Evolutionary conservation across 2,888 invertebrate genomes (phyloP), one percentile per base, ranked within the genome.

Genomic region (Boloria selene): DNA sequence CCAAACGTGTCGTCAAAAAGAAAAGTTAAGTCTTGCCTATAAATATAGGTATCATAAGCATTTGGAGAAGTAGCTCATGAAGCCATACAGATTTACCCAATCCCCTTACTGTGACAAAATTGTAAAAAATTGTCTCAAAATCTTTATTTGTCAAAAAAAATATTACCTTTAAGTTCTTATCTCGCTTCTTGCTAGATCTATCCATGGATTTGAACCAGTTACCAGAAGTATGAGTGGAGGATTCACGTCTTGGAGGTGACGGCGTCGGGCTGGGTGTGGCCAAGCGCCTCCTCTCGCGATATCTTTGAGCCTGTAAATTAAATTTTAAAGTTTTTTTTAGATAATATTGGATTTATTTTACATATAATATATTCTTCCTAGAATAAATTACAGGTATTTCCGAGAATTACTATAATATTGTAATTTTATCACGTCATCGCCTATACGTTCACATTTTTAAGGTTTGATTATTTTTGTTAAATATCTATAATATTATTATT

Each of bases 191-290:
- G 59, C 96, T 94, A 56, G 96, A 93, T 62, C 96, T 88, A 81
- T 96, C 96, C 65, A 96, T 86, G 1, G 96, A 96, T 81, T 96
- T 96, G 88, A 97, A 96, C 96, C 96, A 97, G 79, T 95, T 94
- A 60, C 93, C 93, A 2, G 81, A 76, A 13, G 81, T 75, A 17
- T 90, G 90, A 59, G 90, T 82, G 49, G 87, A 77, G 63, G 93
- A 92, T 68, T 93, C 85, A 69, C 94, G 93, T 66, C 94, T 94
- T 73, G 95, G 95, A 58, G 88, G 88, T 86, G 95, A 92, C 42
- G 94, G 94, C 75, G 95, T 95, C 69, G 95, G 95, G 80, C 94
- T 95, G 16, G 96, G 96, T 26, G 96, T 96, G 66, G 96, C 96
- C 73, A 96, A 91, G 62, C 96, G 94, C 77, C 96, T 94, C 75